phyloP scores from a whole-genome alignment of 2,113 vertebrate genomes.

The Pheucticus melanocephalus region DNA sequence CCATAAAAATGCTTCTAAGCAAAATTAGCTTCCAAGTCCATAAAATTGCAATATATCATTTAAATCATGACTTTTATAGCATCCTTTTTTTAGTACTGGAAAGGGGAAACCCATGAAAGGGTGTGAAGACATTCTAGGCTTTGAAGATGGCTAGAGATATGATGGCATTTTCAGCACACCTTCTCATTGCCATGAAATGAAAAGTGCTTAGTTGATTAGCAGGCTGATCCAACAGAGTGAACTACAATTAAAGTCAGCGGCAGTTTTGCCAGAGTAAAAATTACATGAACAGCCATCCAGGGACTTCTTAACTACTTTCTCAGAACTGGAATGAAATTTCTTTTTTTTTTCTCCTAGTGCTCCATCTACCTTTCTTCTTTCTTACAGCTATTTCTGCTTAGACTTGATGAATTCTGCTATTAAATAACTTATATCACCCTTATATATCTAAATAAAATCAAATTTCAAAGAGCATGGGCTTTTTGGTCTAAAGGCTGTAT shows the following conservation, averaged over 20 bases:
- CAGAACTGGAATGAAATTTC: neutral
- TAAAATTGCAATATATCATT: conserved; percentile 76
- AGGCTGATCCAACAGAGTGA: neutral
- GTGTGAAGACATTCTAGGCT: conserved; percentile 73
- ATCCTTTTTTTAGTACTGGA: conserved; percentile 62
- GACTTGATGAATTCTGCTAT: neutral
- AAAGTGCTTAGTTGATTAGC: conserved; percentile 60
- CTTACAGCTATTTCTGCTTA: neutral
- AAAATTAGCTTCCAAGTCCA: conserved; percentile 76
- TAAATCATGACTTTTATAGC: conserved; percentile 73
- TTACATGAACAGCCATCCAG: neutral
- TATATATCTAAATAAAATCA: neutral
- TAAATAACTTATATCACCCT: neutral
- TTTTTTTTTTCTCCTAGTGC: neutral
- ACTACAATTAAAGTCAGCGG: conserved; percentile 29
- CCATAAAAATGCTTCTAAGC: conserved; percentile 77
- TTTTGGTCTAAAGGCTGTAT: neutral
- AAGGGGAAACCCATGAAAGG: conserved; percentile 69
- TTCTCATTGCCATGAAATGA: conserved; percentile 62
- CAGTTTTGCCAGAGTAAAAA: conserved; percentile 14
- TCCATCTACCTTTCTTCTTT: neutral
- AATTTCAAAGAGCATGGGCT: neutral
- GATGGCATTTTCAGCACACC: conserved; percentile 45
- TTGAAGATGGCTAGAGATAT: conserved; percentile 70
- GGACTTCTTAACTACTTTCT: conserved; percentile 11